Base-by-base conservation (phyloP, 23 tunicate genomes). In the Trididemnum miniatum region DNA sequence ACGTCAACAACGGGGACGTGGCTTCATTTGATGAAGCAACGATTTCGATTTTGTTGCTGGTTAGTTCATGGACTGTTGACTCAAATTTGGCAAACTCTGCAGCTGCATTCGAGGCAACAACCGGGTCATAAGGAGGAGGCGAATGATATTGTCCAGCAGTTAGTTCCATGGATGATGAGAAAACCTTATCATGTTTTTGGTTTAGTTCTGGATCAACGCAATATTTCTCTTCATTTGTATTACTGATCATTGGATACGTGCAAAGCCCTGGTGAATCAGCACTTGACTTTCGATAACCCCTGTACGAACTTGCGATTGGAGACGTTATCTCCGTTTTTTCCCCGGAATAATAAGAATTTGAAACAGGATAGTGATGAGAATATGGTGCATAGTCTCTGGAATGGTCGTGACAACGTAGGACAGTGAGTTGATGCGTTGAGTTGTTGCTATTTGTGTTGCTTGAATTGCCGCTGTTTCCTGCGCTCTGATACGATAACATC, bases 81-180 rank as follows among this genome's bases (percentile, higher is more conserved):
- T 86, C 90, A 28, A 86, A 86, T 34, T 78, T 86, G 0, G 69
- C 35, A 28, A 86, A 73, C 5, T 86, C 90, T 3, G 72, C 65
- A 20, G 78, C 49, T n/a, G 65, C 73, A 30, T 65, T 44, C 22
- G 66, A 20, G 2, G 66, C 66, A 4, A 52, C 51, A 2, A 32
- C 24, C 22, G 82, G 82, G 34, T 86, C 90, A 38, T 86, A 86
- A 3, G 90, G 80, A 0, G 88, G 82, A 28, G 90, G 90, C 15
- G 90, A 79, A 35, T 64, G 63, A 44, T 86, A 79, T 35, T 82
- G 86, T 20, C 65, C 76, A 31, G 67, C 9, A 1, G 67, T 52
- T 22, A 23, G 26, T 1, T 66, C 5, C 38, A 30, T 5, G 35
- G 67, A 7, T 5, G 59, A 12, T 27, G 59, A 15, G 79, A 36